phyloP scores from a whole-genome alignment of 2,797 vertebrate species.

The Glyptemys insculpta region DNA sequence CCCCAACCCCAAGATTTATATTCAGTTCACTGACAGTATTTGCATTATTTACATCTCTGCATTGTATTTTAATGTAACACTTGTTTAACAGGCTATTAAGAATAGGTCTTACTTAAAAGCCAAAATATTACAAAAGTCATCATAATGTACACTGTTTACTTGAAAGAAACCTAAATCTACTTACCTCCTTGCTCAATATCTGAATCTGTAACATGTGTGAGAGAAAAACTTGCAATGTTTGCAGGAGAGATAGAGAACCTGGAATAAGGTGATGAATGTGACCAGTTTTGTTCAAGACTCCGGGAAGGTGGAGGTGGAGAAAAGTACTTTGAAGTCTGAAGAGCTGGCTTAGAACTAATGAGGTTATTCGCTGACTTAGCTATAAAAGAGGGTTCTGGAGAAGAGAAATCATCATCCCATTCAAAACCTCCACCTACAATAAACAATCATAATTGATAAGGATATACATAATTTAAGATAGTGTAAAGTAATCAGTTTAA shows the following conservation, averaged over 20 bases:
- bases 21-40: background rate
- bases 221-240: constrained; percentile 95
- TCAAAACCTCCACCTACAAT: constrained; percentile 93
- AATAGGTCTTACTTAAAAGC: background rate
- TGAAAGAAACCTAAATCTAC: constrained; percentile 48
- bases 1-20: background rate
- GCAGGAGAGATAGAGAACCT: constrained; percentile 97
- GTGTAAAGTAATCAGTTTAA: background rate
- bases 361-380: constrained; percentile 85
- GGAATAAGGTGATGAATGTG: constrained; percentile 85
- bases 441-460: background rate
- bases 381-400: constrained; percentile 87
- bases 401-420: constrained; percentile 98
- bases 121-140: background rate
- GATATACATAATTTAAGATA: background rate
- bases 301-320: constrained; percentile 86
- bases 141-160: background rate
- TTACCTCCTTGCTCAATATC: constrained; percentile 96
- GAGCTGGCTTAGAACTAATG: constrained; percentile 79
- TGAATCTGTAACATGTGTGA: constrained; percentile 93
- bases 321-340: constrained; percentile 86
- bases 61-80: background rate
- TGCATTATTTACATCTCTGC: background rate
- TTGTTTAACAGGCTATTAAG: background rate
- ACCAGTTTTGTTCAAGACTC: constrained; percentile 89